Conservation (phyloP, 2,797 vertebrate species). For the Avahi laniger region DNA sequence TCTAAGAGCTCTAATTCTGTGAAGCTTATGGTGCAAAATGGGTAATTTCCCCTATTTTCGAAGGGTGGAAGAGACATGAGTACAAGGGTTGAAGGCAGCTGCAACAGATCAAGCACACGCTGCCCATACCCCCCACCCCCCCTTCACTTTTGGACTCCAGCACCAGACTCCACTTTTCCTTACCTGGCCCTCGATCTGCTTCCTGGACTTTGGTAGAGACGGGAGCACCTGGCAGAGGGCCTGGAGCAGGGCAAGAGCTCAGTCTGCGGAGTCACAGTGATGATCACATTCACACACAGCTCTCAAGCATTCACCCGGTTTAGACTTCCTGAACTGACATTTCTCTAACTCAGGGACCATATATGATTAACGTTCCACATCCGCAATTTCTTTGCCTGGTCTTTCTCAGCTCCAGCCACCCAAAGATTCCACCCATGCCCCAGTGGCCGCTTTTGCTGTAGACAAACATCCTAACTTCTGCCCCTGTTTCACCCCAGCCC, state of each 20-base stretch:
- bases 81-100: neutral
- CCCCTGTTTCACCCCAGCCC: neutral
- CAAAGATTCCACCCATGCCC: neutral
- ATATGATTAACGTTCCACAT: rapidly evolving
- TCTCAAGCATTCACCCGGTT: neutral
- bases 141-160: neutral
- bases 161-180: neutral
- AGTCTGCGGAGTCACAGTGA: rapidly evolving
- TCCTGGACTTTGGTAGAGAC: too few relatives aligned
- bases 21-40: neutral
- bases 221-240: neutral
- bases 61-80: neutral
- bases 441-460: neutral
- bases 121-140: neutral
- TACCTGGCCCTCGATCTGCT: neutral
- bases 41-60: neutral
- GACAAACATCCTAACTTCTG: neutral
- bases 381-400: neutral
- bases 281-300: neutral
- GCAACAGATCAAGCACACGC: neutral
- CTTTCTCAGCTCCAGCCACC: neutral
- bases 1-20: neutral
- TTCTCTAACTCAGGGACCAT: neutral
- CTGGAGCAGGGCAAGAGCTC: neutral
- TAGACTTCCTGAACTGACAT: neutral